Conservation (phyloP, 1,140 invertebrate genomes). For the Tachypleus tridentatus region DNA sequence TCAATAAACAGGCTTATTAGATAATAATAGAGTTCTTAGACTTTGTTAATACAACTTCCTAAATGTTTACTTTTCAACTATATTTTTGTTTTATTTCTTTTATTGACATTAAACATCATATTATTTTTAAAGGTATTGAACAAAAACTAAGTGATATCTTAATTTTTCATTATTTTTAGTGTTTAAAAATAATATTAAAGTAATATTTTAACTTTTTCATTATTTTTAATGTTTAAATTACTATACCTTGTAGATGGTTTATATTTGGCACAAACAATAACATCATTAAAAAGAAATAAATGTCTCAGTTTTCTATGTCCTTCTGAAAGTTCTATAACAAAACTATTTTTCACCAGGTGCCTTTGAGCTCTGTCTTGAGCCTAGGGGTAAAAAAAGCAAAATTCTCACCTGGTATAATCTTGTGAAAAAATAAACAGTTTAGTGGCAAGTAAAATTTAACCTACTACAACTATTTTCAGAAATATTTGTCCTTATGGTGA, state of each 20-base stretch:
- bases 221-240: neutral
- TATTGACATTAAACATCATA: no score
- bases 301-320: conserved; percentile 79
- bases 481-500: no score
- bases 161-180: conserved; percentile 1
- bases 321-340: conserved; percentile 80
- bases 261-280: conserved; percentile 89
- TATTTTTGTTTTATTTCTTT: no score
- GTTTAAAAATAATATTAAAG: conserved; percentile 1
- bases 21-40: no score
- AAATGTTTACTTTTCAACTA: no score
- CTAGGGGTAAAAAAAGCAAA: conserved; percentile 35
- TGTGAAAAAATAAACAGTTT: conserved; percentile 12
- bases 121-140: no score
- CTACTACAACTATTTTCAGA: neutral
- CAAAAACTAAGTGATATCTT: no score
- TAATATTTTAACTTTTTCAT: neutral
- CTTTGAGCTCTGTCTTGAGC: conserved; percentile 62
- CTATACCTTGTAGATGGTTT: conserved; percentile 43
- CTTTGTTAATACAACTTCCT: no score
- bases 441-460: neutral
- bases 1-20: no score
- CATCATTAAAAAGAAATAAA: conserved; percentile 87
- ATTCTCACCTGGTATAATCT: conserved; percentile 9
- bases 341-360: conserved; percentile 84